These are phyloP conservation scores for Sebastes fasciatus DNA, from an alignment of 2,113 vertebrate species.

Conservation along the genomic window DNA sequence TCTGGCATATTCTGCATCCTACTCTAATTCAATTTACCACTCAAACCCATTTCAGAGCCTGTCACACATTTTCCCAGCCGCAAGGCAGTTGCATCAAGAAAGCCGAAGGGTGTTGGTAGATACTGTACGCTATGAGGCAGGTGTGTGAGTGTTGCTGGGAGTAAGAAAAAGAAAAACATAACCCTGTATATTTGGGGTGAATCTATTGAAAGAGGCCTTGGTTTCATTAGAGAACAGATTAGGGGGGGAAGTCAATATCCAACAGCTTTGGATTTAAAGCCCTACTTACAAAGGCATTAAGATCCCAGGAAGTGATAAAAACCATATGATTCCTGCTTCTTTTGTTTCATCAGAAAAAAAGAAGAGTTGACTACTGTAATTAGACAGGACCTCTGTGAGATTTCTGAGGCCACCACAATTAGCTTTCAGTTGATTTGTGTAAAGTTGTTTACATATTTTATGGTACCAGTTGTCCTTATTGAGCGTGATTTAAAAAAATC, in stretches of 20 bases:
- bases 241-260: conserved; percentile 69
- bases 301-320: conserved; percentile 77
- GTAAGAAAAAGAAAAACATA: neutral
- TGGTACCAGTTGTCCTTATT: neutral
- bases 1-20: conserved; percentile 76
- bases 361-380: conserved; percentile 36
- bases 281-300: conserved; percentile 82
- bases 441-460: conserved; percentile 30
- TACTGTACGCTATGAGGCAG: conserved; percentile 11
- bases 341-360: conserved; percentile 43
- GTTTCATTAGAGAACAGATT: conserved; percentile 77
- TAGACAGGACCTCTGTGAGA: conserved; percentile 44
- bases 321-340: conserved; percentile 59
- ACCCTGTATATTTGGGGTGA: conserved; percentile 27
- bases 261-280: conserved; percentile 78
- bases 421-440: conserved; percentile 34
- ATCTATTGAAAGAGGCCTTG: conserved; percentile 57
- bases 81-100: conserved; percentile 64
- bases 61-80: conserved; percentile 68
- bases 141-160: neutral
- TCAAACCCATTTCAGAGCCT: conserved; percentile 78
- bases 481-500: conserved; percentile 23
- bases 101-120: conserved; percentile 36
- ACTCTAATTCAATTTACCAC: conserved; percentile 83
- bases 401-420: conserved; percentile 55